phyloP scores from a whole-genome alignment of 2,797 vertebrate genomes.

The Enteromius afrohamiltoni region DNA sequence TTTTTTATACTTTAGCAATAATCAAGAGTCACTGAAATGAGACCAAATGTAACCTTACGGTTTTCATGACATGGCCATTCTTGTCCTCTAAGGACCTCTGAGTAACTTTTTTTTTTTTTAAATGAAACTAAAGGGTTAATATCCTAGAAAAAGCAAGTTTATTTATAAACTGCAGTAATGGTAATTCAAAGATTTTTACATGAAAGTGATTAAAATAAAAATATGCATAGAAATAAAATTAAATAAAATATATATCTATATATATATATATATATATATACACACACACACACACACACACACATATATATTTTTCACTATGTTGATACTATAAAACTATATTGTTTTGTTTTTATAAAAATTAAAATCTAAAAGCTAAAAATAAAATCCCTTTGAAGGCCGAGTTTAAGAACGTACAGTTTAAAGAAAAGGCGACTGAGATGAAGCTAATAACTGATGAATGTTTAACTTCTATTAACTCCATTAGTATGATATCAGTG shows the following conservation, averaged over 20 bases:
- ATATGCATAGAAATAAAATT: neutral
- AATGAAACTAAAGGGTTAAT: neutral
- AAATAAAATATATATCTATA: neutral
- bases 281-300: too few species aligned
- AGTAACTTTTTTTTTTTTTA: neutral
- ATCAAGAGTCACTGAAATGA: neutral
- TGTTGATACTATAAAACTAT: neutral
- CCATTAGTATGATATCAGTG: neutral
- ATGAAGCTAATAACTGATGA: neutral
- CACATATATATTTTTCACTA: neutral
- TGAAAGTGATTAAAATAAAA: neutral
- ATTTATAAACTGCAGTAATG: neutral
- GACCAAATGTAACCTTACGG: neutral
- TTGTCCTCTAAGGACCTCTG: neutral
- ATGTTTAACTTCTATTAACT: neutral
- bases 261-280: too few species aligned
- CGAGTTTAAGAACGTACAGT: neutral
- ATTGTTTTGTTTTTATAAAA: neutral
- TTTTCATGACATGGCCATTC: neutral
- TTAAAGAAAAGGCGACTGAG: neutral
- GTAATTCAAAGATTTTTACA: too few species aligned
- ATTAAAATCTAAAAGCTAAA: neutral
- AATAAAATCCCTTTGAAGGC: neutral
- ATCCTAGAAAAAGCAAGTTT: too few species aligned
- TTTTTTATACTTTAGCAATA: too few species aligned